Conservation (phyloP, 2,797 vertebrate species). For the Pantherophis alleghaniensis region DNA sequence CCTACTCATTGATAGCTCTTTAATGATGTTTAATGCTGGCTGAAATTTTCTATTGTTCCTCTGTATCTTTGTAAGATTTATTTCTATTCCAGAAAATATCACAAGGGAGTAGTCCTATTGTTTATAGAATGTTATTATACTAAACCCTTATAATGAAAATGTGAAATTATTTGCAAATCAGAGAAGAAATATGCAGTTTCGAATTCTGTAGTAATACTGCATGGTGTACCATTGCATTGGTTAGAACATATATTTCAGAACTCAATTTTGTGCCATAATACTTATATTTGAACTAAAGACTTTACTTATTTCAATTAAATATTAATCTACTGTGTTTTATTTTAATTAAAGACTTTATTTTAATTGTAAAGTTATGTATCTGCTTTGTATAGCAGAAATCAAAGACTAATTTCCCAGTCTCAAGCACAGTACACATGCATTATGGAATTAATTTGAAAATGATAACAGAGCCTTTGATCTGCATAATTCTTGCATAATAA, state of each 20-base stretch:
- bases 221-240: neutral
- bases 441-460: neutral
- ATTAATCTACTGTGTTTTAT: neutral
- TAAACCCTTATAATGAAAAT: neutral
- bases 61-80: conserved; percentile 58
- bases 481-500: conserved; percentile 38
- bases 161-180: neutral
- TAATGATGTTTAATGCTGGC: conserved; percentile 27
- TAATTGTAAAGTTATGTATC: neutral
- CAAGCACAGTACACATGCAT: neutral
- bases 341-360: neutral
- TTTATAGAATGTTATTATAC: neutral
- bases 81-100: conserved; percentile 40
- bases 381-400: neutral
- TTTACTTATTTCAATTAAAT: neutral
- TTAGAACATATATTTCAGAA: neutral
- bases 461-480: conserved; percentile 53
- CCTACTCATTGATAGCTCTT: no score
- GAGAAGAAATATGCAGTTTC: neutral
- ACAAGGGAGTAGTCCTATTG: conserved; percentile 42
- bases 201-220: neutral
- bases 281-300: neutral
- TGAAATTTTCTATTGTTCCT: conserved; percentile 56
- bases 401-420: neutral
- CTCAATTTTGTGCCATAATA: neutral